Conservation (phyloP, 2,113 vertebrate species). For the Prunella fulvescens region DNA sequence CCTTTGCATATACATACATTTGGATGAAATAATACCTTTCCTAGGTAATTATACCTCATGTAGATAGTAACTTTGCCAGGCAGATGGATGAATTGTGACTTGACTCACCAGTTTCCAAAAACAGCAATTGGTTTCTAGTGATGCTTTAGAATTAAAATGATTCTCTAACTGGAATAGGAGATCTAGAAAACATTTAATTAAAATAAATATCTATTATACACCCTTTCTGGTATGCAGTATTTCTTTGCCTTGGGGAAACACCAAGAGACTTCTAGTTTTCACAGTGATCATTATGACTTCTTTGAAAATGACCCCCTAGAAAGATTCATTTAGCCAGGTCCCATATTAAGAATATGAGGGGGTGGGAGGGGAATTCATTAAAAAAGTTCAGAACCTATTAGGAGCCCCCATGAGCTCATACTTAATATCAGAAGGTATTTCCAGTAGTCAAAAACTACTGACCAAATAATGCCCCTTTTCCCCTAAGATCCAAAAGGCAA, state of each 20-base stretch:
- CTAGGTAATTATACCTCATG: not conserved
- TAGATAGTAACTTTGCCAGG: not conserved
- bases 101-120: not conserved
- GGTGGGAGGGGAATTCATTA: not conserved
- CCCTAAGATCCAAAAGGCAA: not conserved
- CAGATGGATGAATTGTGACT: not conserved
- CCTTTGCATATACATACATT: not conserved
- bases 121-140: not conserved
- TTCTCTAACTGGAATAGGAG: not conserved
- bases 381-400: not conserved
- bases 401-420: not conserved
- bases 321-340: slow-evolving; percentile 23
- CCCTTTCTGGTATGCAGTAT: not conserved
- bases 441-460: not conserved
- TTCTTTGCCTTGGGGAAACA: slow-evolving; percentile 24
- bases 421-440: slow-evolving; percentile 25
- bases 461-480: not conserved
- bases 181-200: slow-evolving; percentile 27
- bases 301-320: slow-evolving; percentile 36
- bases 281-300: slow-evolving; percentile 13
- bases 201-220: slow-evolving; percentile 18
- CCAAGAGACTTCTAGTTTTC: not conserved
- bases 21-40: not conserved
- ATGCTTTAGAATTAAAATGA: not conserved
- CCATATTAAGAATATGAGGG: not conserved